These are phyloP conservation scores for Limonius californicus DNA, from an alignment of 1,140 invertebrate genomes.

Conservation along the genomic window DNA sequence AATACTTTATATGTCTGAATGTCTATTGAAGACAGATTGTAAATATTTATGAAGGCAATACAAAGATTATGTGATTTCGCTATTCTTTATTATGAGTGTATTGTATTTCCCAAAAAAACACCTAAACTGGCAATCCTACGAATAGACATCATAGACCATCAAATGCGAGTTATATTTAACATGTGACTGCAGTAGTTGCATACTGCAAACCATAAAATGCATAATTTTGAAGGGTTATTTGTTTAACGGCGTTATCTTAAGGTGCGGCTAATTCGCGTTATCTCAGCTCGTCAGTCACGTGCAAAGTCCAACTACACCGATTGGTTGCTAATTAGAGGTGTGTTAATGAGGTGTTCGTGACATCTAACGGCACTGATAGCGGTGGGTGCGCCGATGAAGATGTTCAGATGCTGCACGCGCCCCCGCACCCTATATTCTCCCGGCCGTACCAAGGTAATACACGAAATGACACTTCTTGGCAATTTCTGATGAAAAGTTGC, in stretches of 20 bases:
- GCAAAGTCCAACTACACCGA: constrained; percentile 1
- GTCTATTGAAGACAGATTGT: too few relatives aligned
- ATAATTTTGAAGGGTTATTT: background rate
- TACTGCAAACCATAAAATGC: too few relatives aligned
- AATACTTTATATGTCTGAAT: too few relatives aligned
- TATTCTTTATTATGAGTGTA: too few relatives aligned
- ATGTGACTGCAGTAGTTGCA: too few relatives aligned
- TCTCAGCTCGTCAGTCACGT: constrained; percentile 22
- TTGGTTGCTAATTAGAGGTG: constrained; percentile 13
- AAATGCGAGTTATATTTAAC: too few relatives aligned
- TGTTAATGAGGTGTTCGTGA: constrained; percentile 14
- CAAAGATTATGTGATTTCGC: too few relatives aligned
- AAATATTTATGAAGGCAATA: too few relatives aligned
- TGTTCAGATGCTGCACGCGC: constrained; percentile 5
- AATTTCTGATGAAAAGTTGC: constrained; percentile 1
- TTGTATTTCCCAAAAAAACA: too few relatives aligned
- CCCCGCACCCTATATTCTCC: background rate
- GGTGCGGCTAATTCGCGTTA: constrained; percentile 24
- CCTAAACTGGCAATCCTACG: too few relatives aligned
- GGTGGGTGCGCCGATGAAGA: constrained; percentile 6
- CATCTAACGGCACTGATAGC: constrained; percentile 11
- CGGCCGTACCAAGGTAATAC: background rate
- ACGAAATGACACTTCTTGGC: background rate
- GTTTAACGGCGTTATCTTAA: background rate
- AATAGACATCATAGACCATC: too few relatives aligned